Conservation (phyloP, 2,113 vertebrate species). For the Lasiurus cinereus region DNA sequence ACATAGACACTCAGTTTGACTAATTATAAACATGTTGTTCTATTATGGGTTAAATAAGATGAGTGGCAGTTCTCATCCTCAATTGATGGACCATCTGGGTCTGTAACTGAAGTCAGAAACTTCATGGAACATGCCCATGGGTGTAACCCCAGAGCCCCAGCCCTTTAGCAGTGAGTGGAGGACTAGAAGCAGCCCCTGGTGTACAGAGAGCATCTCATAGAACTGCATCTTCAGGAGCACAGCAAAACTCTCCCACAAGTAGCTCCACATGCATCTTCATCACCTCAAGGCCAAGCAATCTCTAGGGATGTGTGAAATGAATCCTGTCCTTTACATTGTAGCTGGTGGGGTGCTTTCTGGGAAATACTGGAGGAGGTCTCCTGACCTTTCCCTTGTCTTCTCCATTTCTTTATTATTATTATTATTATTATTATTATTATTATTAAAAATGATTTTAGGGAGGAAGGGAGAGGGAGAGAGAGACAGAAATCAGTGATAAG, state of each 20-base stretch:
- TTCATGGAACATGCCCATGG: background rate
- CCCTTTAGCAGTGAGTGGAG: background rate
- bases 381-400: background rate
- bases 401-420: background rate
- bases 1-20: background rate
- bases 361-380: background rate
- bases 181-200: background rate
- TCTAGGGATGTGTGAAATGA: background rate
- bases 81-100: background rate
- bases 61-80: background rate
- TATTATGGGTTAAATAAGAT: background rate
- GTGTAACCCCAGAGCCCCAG: background rate
- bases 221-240: background rate
- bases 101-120: background rate
- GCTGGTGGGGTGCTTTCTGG: background rate
- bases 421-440: too few species aligned
- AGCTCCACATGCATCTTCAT: background rate
- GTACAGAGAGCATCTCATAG: background rate
- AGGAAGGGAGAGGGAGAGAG: too few species aligned
- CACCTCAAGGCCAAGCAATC: background rate
- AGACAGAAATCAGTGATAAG: too few species aligned
- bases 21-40: background rate
- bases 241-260: background rate
- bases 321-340: background rate
- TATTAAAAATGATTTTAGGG: too few species aligned